Conservation (phyloP, 2,888 invertebrate genomes). For the Leptopilina myrica region DNA sequence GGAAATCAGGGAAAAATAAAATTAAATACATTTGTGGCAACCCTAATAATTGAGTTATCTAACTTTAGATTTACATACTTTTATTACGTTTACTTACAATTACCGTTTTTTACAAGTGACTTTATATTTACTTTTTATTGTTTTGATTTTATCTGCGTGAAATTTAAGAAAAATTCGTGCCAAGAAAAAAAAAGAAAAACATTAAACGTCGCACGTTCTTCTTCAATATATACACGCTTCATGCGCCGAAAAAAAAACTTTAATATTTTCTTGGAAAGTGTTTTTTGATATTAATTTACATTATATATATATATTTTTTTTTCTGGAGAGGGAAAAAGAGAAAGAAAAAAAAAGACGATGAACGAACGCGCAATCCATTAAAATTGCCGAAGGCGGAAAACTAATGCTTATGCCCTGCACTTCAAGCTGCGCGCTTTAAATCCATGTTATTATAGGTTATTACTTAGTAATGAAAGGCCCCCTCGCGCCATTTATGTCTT, state of each 20-base stretch:
- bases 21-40: too few species aligned
- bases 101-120: too few species aligned
- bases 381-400: conserved; percentile 69
- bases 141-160: too few species aligned
- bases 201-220: too few species aligned
- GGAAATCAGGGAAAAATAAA: too few species aligned
- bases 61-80: too few species aligned
- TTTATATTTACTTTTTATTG: too few species aligned
- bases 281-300: background rate
- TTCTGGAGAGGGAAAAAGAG: background rate
- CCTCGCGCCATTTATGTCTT: conserved; percentile 64
- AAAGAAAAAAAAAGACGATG: conserved; percentile 45
- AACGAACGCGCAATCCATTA: conserved; percentile 64
- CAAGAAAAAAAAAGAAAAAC: too few species aligned
- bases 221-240: too few species aligned
- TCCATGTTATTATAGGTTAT: conserved; percentile 71
- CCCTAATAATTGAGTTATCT: too few species aligned
- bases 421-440: conserved; percentile 67
- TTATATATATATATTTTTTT: background rate
- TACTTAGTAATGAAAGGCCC: conserved; percentile 69
- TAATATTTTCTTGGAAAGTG: background rate
- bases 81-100: too few species aligned
- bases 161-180: too few species aligned
- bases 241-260: background rate
- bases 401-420: conserved; percentile 66